A percentile compares a stretch with the other conserved stretches of the same genome.
phyloP scores from a whole-genome alignment of 2,888 invertebrate genomes.

The Ctenicera cuprea region DNA sequence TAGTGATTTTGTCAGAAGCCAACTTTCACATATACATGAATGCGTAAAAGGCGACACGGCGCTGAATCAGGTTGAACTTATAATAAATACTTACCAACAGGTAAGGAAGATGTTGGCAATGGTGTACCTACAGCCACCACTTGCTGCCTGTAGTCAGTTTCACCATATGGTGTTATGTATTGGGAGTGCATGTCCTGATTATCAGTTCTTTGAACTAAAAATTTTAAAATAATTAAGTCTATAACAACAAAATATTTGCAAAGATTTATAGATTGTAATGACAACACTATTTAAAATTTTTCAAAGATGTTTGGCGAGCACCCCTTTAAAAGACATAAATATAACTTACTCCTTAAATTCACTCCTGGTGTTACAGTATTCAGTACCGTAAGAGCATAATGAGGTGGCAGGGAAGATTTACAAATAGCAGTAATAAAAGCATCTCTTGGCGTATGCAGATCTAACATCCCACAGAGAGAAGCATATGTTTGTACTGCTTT shows the following conservation, averaged over 20 bases:
- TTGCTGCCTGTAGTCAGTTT: constrained; percentile 91
- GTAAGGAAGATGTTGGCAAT: constrained; percentile 88
- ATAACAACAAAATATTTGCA: too few species aligned
- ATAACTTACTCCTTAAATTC: constrained; percentile 60
- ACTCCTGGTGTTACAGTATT: constrained; percentile 78
- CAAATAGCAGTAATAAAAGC: constrained; percentile 96
- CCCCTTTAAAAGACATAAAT: too few species aligned
- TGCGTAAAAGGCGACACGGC: too few species aligned
- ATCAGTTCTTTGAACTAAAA: constrained; percentile 72
- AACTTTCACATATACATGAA: too few species aligned
- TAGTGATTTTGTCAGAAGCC: too few species aligned
- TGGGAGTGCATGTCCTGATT: constrained; percentile 75
- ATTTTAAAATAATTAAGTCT: constrained; percentile 35
- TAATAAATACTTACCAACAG: constrained; percentile 75
- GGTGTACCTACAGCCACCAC: constrained; percentile 98
- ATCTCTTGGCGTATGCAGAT: constrained; percentile 87
- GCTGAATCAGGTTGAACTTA: too few species aligned
- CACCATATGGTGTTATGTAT: constrained; percentile 74
- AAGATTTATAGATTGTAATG: neutral
- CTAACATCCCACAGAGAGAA: constrained; percentile 90
- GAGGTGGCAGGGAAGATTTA: constrained; percentile 96
- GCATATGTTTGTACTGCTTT: constrained; percentile 94
- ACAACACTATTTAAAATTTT: constrained; percentile 8
- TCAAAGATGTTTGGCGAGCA: neutral
- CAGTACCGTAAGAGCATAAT: constrained; percentile 93